A percentile compares a stretch with the other conserved stretches of the same genome.
Evolutionary conservation across 2,113 vertebrate genomes (phyloP).

Genomic region (Caranx ignobilis): DNA sequence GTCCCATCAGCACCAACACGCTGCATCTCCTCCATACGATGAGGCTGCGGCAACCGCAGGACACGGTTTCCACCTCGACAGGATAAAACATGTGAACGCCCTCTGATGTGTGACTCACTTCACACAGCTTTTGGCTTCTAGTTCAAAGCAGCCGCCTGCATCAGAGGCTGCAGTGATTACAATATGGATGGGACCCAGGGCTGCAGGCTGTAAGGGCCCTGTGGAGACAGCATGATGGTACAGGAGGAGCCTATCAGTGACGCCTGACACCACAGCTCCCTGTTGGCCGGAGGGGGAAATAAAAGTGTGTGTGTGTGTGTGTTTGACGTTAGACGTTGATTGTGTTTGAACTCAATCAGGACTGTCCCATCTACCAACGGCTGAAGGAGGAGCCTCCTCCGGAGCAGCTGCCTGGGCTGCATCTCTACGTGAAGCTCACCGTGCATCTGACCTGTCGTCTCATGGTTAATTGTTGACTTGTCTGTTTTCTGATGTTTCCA

Average conservation of each 20-base stretch:
- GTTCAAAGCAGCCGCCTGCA: conserved; percentile 32
- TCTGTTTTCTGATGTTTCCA: too few relatives aligned
- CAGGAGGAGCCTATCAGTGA: conserved; percentile 12
- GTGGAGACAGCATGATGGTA: not conserved
- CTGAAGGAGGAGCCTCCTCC: too few relatives aligned
- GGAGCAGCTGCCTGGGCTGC: too few relatives aligned
- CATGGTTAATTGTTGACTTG: too few relatives aligned
- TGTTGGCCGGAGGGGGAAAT: not conserved
- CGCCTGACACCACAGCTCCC: not conserved
- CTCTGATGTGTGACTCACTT: conserved; percentile 42
- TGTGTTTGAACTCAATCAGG: too few relatives aligned
- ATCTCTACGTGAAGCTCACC: too few relatives aligned
- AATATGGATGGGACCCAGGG: conserved; percentile 20
- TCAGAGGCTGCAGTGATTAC: conserved; percentile 28
- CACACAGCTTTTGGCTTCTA: conserved; percentile 23
- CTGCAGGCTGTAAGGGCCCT: not conserved
- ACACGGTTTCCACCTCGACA: conserved; percentile 1
- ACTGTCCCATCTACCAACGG: too few relatives aligned
- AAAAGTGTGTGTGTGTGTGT: not conserved
- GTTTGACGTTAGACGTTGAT: too few relatives aligned
- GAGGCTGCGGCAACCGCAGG: not conserved
- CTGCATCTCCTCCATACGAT: too few relatives aligned
- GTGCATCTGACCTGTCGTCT: too few relatives aligned
- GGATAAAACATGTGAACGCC: conserved; percentile 4
- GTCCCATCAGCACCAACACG: not conserved